Evolutionary conservation across 1,140 invertebrate species (phyloP).

Genomic region (Alviniconcha marisindica): DNA sequence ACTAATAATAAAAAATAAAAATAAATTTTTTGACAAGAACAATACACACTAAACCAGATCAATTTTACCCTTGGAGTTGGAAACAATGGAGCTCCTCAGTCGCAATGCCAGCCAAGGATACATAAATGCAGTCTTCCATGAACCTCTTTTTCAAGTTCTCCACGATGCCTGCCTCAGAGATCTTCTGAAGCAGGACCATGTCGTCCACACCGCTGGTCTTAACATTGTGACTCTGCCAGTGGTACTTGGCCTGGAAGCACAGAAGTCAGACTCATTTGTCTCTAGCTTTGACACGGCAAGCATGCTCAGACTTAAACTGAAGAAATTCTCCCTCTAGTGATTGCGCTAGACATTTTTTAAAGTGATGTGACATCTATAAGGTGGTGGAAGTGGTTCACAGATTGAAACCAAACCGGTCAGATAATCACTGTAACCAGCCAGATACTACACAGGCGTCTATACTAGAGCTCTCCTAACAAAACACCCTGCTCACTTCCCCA

Average conservation of each 20-base stretch:
- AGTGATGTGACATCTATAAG: neutral
- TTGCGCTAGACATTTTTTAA: neutral
- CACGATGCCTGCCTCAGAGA: constrained; percentile 84
- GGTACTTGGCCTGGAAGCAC: constrained; percentile 77
- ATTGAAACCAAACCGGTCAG: too few species aligned
- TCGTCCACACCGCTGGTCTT: constrained; percentile 87
- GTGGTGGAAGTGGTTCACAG: too few species aligned
- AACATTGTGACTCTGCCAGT: constrained; percentile 88
- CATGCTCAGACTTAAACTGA: too few species aligned
- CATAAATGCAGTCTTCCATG: constrained; percentile 86
- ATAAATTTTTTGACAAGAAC: too few species aligned
- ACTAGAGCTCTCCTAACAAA: neutral
- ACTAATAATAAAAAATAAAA: too few species aligned
- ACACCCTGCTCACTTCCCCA: neutral
- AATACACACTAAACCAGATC: too few species aligned
- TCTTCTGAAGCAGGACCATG: constrained; percentile 87
- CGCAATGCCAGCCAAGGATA: constrained; percentile 82
- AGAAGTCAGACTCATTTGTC: too few species aligned
- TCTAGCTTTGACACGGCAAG: too few species aligned
- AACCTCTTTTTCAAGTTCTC: constrained; percentile 87
- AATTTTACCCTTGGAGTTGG: too few species aligned
- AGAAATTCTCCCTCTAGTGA: neutral
- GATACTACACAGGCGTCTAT: neutral
- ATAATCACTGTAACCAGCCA: neutral
- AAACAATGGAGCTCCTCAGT: too few species aligned